Evolutionary conservation across 2,113 vertebrate species (phyloP), one percentile per base, ranked within the genome.

Genomic region (Nestor notabilis): DNA sequence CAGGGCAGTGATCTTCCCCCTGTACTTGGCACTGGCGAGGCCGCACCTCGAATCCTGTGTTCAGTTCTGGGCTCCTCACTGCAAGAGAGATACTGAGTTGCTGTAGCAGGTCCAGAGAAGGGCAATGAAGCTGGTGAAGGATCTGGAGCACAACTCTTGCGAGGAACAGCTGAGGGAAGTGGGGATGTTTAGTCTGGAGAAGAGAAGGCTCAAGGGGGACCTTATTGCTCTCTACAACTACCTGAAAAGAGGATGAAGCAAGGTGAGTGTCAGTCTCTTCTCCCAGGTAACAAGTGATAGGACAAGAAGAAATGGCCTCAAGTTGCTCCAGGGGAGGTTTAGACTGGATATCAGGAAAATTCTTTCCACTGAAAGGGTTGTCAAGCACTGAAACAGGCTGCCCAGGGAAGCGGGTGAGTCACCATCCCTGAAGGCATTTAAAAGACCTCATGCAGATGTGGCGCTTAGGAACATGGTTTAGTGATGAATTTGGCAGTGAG

Each of bases 1-100:
- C 6, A 75, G 44, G 27, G 23, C 23, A 24, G 4, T 9, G 33
- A 52, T 1, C 35, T 50, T 28, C 19, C n/a, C 13, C 11, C 39
- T 41, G 29, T 27, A 11, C n/a, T 55, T 2, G 5, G 47, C 55
- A 35, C 46, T 47, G 63, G 8, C 27, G 55, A 63, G 14, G 24
- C 21, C 13, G 4, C 29, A 55, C 20, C 35, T 43, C 2, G 0
- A 70, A 35, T 47, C n/a, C 20, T 47, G 13, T 10, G 28, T 5
- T 37, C 47, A 53, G 29, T 10, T 35, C 46, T 69, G 39, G 28
- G 53, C 10, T n/a, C 9, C 39, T 31, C 53, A 21, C 5, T 52
- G 3, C 7, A 27, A 15, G 20, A 43, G 3, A 9, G 63, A 18
- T 11, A 35, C 1, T 39, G 29, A 69, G 63, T 11, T 6, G 5